Evolutionary conservation across 2,888 invertebrate species (phyloP).

Genomic region (Ophion ventricosus): DNA sequence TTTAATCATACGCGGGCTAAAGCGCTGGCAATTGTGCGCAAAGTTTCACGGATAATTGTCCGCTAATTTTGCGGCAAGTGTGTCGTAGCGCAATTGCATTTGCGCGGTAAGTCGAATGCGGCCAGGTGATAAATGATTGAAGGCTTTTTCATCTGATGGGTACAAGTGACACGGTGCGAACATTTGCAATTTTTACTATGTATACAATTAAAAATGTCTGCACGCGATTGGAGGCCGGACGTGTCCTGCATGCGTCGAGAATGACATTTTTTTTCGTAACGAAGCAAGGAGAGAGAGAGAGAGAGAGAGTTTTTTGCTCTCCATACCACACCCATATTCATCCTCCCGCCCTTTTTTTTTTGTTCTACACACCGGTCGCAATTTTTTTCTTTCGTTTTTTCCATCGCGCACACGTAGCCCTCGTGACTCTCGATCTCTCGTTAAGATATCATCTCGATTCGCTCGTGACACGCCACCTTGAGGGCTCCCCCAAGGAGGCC

Average conservation of each 20-base stretch:
- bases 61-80: neutral
- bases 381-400: constrained; percentile 33
- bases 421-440: constrained; percentile 64
- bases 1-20: constrained; percentile 42
- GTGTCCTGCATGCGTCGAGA: constrained; percentile 65
- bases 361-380: neutral
- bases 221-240: constrained; percentile 72
- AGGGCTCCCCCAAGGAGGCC: constrained; percentile 26
- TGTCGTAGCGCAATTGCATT: neutral
- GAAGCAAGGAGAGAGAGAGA: constrained; percentile 22
- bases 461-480: constrained; percentile 66
- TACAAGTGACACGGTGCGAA: constrained; percentile 45
- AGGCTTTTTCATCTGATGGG: constrained; percentile 22
- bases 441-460: constrained; percentile 68
- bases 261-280: constrained; percentile 70
- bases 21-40: constrained; percentile 8
- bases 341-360: constrained; percentile 3
- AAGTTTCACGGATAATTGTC: constrained; percentile 12
- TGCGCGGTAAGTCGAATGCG: neutral
- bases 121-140: constrained; percentile 4
- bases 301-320: constrained; percentile 17
- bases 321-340: constrained; percentile 10
- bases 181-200: constrained; percentile 59
- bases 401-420: constrained; percentile 17
- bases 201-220: constrained; percentile 73